Percentiles rank a stretch among this genome's conserved stretches.
Evolutionary conservation across 2,888 invertebrate species (phyloP).

Genomic region (Drosophila cyrtoloma): DNA sequence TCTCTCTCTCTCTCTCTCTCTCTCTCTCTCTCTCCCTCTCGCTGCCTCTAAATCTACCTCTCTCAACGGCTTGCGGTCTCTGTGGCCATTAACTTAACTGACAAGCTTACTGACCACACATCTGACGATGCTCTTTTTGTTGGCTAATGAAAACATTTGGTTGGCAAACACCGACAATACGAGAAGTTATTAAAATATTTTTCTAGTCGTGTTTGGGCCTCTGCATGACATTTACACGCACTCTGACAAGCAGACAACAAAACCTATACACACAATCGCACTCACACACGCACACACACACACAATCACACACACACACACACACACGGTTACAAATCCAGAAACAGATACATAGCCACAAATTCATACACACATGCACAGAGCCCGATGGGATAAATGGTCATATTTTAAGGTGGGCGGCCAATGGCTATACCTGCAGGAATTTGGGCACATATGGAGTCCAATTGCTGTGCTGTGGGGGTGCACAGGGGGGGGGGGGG

Average conservation of each 20-base stretch:
- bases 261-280: slow-evolving; percentile 18
- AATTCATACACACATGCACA: neutral
- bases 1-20: neutral
- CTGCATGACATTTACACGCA: slow-evolving; percentile 65
- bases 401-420: slow-evolving; percentile 47
- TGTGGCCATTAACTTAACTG: slow-evolving; percentile 29
- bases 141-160: slow-evolving; percentile 76
- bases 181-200: slow-evolving; percentile 75
- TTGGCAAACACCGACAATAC: slow-evolving; percentile 50
- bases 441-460: slow-evolving; percentile 26
- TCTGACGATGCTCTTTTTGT: slow-evolving; percentile 37
- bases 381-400: slow-evolving; percentile 27
- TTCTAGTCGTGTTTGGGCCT: slow-evolving; percentile 47
- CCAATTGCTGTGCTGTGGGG: neutral
- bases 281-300: neutral
- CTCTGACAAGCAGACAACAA: slow-evolving; percentile 47
- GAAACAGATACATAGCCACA: neutral
- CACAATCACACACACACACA: neutral
- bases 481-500: too few species aligned
- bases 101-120: slow-evolving; percentile 34
- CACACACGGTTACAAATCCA: neutral
- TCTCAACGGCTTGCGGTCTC: slow-evolving; percentile 2
- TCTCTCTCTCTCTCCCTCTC: too few species aligned
- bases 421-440: slow-evolving; percentile 33
- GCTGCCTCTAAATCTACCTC: neutral